These are phyloP conservation scores for Helarctos malayanus DNA, from an alignment of 2,797 vertebrate genomes.

Conservation along the genomic window DNA sequence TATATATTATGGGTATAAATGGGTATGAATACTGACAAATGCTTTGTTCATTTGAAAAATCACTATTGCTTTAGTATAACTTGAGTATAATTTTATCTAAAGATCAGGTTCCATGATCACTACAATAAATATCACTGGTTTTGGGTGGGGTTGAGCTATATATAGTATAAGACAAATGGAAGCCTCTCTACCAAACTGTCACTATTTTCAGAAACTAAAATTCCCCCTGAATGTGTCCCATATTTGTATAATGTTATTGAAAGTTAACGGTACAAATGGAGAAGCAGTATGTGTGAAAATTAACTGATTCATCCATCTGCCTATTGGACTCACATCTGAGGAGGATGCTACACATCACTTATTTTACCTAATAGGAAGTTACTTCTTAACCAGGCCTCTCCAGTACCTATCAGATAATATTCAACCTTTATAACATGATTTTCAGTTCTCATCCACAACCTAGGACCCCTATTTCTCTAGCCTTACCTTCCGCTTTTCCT, in stretches of 20 bases:
- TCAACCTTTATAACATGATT: not conserved
- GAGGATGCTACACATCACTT: not conserved
- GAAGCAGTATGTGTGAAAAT: slow-evolving; percentile 57
- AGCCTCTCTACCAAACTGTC: slow-evolving; percentile 51
- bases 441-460: not conserved
- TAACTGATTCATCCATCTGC: slow-evolving; percentile 49
- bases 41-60: not conserved
- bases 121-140: slow-evolving; percentile 5
- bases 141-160: not conserved
- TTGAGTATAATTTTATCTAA: not conserved
- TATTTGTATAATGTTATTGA: slow-evolving; percentile 55
- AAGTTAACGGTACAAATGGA: slow-evolving; percentile 42
- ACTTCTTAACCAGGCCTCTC: not conserved
- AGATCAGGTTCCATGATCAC: not conserved
- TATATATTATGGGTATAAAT: too few relatives aligned
- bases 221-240: not conserved
- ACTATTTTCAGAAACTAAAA: slow-evolving; percentile 59
- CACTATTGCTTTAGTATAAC: not conserved
- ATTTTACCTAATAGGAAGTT: slow-evolving; percentile 35
- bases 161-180: slow-evolving; percentile 40
- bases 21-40: not conserved
- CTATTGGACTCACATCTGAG: slow-evolving; percentile 22
- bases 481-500: not conserved
- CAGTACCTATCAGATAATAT: not conserved
- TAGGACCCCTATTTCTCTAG: not conserved